Evolutionary conservation across 53 echinoderm and acorn worm species (phyloP).

Genomic region (Hippasteria phrygiana): DNA sequence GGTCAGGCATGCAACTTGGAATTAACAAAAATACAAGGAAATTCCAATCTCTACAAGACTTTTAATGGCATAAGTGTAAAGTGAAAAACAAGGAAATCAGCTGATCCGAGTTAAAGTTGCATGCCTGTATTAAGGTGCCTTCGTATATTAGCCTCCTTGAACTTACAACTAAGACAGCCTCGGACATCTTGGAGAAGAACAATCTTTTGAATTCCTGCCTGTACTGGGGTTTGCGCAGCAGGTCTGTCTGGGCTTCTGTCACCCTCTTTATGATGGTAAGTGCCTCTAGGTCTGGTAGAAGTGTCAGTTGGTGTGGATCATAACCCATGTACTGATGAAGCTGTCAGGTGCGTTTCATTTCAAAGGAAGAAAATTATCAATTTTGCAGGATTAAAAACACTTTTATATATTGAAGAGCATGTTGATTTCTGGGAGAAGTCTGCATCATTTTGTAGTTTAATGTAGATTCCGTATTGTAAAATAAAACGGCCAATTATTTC

Average conservation of each 20-base stretch:
- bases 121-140: too few relatives aligned
- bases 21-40: too few relatives aligned
- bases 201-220: slow-evolving; percentile 89
- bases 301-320: slow-evolving; percentile 84
- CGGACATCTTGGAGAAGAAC: slow-evolving; percentile 95
- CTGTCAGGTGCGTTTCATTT: slow-evolving; percentile 45
- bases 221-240: slow-evolving; percentile 83
- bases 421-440: too few relatives aligned
- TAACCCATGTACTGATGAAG: slow-evolving; percentile 93
- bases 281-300: slow-evolving; percentile 82
- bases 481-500: not conserved
- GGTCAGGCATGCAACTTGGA: too few relatives aligned
- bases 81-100: too few relatives aligned
- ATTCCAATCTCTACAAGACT: too few relatives aligned
- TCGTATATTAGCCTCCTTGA: too few relatives aligned
- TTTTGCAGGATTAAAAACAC: not conserved
- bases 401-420: too few relatives aligned
- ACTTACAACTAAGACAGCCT: slow-evolving; percentile 94
- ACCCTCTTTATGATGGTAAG: slow-evolving; percentile 81
- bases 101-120: too few relatives aligned
- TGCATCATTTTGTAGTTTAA: too few relatives aligned
- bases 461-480: too few relatives aligned
- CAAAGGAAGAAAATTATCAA: not conserved
- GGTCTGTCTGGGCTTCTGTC: slow-evolving; percentile 85
- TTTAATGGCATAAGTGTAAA: too few relatives aligned